These are phyloP conservation scores for Chloropsis hardwickii DNA, from an alignment of 2,113 vertebrate genomes.

Conservation along the genomic window DNA sequence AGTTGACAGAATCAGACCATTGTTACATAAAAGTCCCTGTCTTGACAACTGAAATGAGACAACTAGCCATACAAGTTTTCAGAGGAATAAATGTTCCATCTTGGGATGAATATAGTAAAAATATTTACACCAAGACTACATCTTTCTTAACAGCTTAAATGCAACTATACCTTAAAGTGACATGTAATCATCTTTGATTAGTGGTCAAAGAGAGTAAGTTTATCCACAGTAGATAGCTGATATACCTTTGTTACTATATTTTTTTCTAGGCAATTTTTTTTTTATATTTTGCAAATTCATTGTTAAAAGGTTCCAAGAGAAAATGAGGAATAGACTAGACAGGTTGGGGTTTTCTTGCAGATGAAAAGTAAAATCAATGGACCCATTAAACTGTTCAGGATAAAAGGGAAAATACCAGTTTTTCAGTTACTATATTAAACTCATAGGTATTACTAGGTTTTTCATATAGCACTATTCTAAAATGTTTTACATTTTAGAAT, in stretches of 20 bases:
- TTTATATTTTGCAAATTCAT: neutral
- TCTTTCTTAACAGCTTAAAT: neutral
- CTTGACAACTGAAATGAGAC: neutral
- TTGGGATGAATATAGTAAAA: neutral
- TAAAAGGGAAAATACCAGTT: neutral
- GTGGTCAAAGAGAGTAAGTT: neutral
- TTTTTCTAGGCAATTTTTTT: neutral
- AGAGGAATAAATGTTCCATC: neutral
- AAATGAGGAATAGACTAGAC: neutral
- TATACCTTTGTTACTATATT: neutral
- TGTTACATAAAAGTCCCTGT: neutral
- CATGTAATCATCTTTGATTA: neutral
- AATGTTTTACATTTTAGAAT: neutral
- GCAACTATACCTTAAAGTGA: neutral
- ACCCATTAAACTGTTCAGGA: neutral
- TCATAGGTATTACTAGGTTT: neutral
- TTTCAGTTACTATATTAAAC: neutral
- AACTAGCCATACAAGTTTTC: neutral
- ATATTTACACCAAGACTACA: neutral
- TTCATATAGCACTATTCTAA: neutral
- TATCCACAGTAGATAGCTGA: neutral
- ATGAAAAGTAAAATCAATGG: conserved; percentile 4
- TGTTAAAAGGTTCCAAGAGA: neutral
- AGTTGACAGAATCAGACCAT: conserved; percentile 34
- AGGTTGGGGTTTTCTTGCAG: neutral